These are phyloP conservation scores for Drosophila merina DNA, from an alignment of 2,888 invertebrate genomes.

Conservation along the genomic window DNA sequence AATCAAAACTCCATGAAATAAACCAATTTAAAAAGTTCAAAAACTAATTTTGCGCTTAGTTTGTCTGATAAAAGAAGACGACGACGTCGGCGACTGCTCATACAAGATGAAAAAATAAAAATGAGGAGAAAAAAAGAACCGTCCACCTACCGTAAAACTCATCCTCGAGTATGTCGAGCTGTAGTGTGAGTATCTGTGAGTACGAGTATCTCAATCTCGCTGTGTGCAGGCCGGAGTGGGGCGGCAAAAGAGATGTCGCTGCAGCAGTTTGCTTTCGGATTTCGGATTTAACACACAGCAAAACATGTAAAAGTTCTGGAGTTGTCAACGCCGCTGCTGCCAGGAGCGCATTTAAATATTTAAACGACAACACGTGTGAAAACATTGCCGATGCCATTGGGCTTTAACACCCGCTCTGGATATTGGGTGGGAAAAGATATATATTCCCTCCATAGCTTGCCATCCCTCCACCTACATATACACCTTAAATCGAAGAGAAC, in stretches of 20 bases:
- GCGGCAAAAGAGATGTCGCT: constrained; percentile 43
- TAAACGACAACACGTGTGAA: constrained; percentile 74
- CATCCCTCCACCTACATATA: background rate
- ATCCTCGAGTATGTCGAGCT: constrained; percentile 34
- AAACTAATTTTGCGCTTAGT: constrained; percentile 82
- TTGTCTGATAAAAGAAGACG: constrained; percentile 77
- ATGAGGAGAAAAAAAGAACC: constrained; percentile 17
- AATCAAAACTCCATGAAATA: constrained; percentile 81
- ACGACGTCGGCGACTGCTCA: constrained; percentile 24
- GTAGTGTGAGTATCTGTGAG: constrained; percentile 23
- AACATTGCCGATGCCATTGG: constrained; percentile 61
- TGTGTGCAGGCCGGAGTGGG: constrained; percentile 19
- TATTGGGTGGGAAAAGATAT: background rate
- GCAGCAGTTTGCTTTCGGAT: constrained; percentile 71
- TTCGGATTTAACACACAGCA: constrained; percentile 64
- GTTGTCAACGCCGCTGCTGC: constrained; percentile 67
- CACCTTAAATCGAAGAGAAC: constrained; percentile 39
- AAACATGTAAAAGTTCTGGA: constrained; percentile 71
- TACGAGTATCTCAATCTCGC: constrained; percentile 18
- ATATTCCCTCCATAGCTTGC: background rate
- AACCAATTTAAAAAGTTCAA: constrained; percentile 81
- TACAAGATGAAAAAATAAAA: constrained; percentile 27
- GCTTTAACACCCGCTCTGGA: constrained; percentile 43
- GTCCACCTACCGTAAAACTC: constrained; percentile 32
- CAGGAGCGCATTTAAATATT: constrained; percentile 71